phyloP scores from a whole-genome alignment of 2,888 invertebrate genomes.

The Congeria kusceri region DNA sequence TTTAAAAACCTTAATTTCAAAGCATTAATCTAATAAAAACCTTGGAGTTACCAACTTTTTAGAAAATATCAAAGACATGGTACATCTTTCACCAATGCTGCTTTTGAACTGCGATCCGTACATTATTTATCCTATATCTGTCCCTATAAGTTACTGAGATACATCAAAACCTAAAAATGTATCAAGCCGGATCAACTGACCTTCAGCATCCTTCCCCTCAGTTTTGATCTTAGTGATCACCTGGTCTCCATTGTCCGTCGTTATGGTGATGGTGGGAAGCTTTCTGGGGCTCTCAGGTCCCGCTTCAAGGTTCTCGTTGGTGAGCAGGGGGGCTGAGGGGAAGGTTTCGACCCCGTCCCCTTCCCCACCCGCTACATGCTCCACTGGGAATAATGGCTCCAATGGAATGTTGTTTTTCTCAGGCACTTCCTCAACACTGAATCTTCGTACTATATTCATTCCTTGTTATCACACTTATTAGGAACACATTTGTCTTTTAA shows the following conservation, averaged over 20 bases:
- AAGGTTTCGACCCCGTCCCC: neutral
- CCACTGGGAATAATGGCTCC: slow-evolving; percentile 28
- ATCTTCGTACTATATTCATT: slow-evolving; percentile 48
- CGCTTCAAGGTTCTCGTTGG: neutral
- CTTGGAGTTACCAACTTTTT: too few relatives aligned
- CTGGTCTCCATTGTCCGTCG: slow-evolving; percentile 45
- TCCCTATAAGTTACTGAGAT: too few relatives aligned
- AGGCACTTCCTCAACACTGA: slow-evolving; percentile 57
- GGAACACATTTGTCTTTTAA: too few relatives aligned
- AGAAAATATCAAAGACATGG: too few relatives aligned
- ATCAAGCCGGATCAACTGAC: neutral
- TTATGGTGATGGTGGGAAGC: slow-evolving; percentile 50
- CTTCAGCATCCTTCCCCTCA: slow-evolving; percentile 18
- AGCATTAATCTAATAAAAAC: too few relatives aligned
- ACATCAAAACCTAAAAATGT: too few relatives aligned
- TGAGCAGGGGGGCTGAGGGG: neutral
- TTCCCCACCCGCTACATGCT: neutral
- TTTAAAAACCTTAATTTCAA: too few relatives aligned
- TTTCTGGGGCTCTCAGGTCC: slow-evolving; percentile 8
- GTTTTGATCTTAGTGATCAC: slow-evolving; percentile 16
- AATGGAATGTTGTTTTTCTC: slow-evolving; percentile 38
- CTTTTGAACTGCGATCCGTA: too few relatives aligned
- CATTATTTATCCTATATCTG: too few relatives aligned
- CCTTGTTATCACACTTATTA: neutral
- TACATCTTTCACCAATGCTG: too few relatives aligned